These are phyloP conservation scores for Oncorhynchus masou DNA, from an alignment of 2,113 vertebrate genomes.

Conservation along the genomic window DNA sequence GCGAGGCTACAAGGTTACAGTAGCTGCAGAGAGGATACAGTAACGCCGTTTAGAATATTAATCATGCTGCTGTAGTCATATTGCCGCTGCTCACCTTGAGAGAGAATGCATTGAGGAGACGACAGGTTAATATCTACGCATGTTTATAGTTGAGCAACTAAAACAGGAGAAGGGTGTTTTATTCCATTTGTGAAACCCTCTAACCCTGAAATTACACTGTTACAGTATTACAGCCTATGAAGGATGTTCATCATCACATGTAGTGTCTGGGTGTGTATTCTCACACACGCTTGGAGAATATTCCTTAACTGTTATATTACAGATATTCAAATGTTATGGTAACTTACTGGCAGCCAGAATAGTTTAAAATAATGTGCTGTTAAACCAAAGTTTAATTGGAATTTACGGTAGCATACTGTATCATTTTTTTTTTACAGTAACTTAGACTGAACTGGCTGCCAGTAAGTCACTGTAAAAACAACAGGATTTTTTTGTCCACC, in stretches of 20 bases:
- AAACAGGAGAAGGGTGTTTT: neutral
- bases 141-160: neutral
- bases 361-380: too few relatives aligned
- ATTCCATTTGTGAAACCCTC: neutral
- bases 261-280: neutral
- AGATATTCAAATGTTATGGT: neutral
- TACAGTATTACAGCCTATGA: neutral
- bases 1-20: conserved; percentile 27
- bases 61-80: conserved; percentile 57
- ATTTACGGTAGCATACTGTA: too few relatives aligned
- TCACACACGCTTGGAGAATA: too few relatives aligned
- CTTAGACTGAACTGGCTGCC: too few relatives aligned
- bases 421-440: too few relatives aligned
- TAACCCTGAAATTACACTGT: neutral
- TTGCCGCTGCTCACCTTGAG: conserved; percentile 4
- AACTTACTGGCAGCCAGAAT: too few relatives aligned
- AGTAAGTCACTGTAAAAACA: too few relatives aligned
- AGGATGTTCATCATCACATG: neutral
- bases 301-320: neutral
- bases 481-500: neutral
- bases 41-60: conserved; percentile 62
- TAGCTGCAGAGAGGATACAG: conserved; percentile 44
- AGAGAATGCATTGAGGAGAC: neutral
- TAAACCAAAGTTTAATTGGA: too few relatives aligned
- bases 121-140: neutral